phyloP scores from a whole-genome alignment of 2,888 invertebrate genomes.

The Falcaria lacertinaria region DNA sequence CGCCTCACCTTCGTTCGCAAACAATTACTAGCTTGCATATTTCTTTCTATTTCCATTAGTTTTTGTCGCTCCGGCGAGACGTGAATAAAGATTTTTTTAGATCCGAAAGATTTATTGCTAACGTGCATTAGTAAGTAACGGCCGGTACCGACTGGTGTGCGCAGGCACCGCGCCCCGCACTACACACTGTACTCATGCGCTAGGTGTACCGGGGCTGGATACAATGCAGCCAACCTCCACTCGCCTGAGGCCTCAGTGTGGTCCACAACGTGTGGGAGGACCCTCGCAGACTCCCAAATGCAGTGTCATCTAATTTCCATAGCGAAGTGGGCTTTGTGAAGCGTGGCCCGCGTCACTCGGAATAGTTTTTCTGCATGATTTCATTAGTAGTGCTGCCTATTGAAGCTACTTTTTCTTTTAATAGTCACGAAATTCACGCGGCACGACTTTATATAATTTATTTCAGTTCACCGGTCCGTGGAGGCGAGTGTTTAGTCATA shows the following conservation, averaged over 20 bases:
- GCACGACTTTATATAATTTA: slow-evolving; percentile 1
- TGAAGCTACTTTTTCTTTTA: not conserved
- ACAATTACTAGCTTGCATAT: slow-evolving; percentile 50
- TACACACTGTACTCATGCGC: too few species aligned
- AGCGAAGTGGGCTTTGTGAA: too few species aligned
- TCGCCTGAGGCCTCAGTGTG: too few species aligned
- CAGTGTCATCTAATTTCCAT: too few species aligned
- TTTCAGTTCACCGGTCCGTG: not conserved
- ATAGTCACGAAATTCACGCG: not conserved
- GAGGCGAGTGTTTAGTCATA: not conserved
- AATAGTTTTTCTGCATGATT: not conserved
- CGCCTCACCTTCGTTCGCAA: slow-evolving; percentile 23
- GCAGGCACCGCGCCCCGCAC: not conserved
- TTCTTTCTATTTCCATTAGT: slow-evolving; percentile 48
- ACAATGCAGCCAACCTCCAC: too few species aligned
- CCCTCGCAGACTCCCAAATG: too few species aligned
- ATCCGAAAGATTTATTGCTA: slow-evolving; percentile 48
- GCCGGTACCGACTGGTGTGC: not conserved
- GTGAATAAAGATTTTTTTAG: slow-evolving; percentile 44
- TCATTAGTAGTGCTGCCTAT: not conserved
- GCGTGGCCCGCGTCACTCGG: too few species aligned
- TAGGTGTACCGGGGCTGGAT: too few species aligned
- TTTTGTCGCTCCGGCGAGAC: slow-evolving; percentile 32
- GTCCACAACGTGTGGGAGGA: too few species aligned
- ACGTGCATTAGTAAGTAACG: slow-evolving; percentile 4